These are phyloP conservation scores for Allygus modestus DNA, from an alignment of 2,888 invertebrate genomes.

Conservation along the genomic window DNA sequence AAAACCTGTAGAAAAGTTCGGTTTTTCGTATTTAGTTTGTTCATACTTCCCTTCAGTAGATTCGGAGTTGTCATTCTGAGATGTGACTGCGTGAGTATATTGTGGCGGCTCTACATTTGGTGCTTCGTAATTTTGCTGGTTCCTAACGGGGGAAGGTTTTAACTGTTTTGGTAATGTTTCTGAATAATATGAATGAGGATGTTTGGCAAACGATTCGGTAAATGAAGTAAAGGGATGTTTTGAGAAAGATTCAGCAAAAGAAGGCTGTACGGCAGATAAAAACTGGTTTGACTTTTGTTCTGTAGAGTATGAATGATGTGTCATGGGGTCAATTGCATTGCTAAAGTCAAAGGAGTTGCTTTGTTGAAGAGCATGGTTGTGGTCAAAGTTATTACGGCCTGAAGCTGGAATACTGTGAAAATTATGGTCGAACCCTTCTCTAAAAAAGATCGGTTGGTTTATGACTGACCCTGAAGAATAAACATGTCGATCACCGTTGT, in stretches of 20 bases:
- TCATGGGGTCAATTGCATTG: constrained; percentile 71
- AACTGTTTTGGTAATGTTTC: not conserved
- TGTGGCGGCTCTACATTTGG: not conserved
- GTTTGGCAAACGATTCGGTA: not conserved
- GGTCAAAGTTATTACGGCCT: constrained; percentile 73
- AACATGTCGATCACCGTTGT: not conserved
- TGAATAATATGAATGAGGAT: constrained; percentile 7
- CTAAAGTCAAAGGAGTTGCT: constrained; percentile 76
- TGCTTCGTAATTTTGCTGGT: not conserved
- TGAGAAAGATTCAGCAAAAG: constrained; percentile 10
- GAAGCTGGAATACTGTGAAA: constrained; percentile 67
- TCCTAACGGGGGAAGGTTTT: not conserved
- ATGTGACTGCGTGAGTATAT: not conserved
- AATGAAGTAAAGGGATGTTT: constrained; percentile 16
- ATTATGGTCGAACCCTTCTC: constrained; percentile 46
- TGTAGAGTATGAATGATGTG: not conserved
- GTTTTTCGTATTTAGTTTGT: not conserved
- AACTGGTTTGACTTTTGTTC: constrained; percentile 1
- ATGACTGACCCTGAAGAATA: constrained; percentile 3
- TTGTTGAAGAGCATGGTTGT: constrained; percentile 74
- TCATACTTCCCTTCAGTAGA: constrained; percentile 15
- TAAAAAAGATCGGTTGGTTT: constrained; percentile 13
- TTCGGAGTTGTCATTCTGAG: not conserved
- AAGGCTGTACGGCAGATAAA: not conserved
- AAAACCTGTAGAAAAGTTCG: not conserved